Evolutionary conservation across 2,888 invertebrate species (phyloP).

Genomic region (Psococerastis gibbosa): DNA sequence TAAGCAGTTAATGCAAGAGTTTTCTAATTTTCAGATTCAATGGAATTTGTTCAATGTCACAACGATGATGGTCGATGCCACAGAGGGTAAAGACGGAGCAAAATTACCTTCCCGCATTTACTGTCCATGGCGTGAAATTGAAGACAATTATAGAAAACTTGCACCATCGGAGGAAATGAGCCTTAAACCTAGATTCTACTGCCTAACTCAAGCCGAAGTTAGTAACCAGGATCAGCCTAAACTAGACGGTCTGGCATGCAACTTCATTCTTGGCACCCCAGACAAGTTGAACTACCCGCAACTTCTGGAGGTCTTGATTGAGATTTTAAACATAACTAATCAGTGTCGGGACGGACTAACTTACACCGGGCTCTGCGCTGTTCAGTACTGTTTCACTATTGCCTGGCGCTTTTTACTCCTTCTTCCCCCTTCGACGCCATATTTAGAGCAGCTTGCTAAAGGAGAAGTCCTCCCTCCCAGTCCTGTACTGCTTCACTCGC

Average conservation of each 20-base stretch:
- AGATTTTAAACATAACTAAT: conserved; percentile 63
- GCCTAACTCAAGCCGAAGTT: conserved; percentile 58
- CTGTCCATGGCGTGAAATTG: conserved; percentile 54
- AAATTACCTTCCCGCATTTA: conserved; percentile 39
- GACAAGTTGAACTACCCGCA: conserved; percentile 79
- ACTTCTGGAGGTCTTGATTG: conserved; percentile 67
- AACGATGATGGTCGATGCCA: conserved; percentile 36
- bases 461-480: conserved; percentile 44
- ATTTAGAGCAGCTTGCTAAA: conserved; percentile 59
- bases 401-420: conserved; percentile 71
- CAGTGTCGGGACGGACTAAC: conserved; percentile 34
- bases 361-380: conserved; percentile 52
- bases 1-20: no score
- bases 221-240: conserved; percentile 57
- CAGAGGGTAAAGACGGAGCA: conserved; percentile 31
- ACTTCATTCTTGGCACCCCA: conserved; percentile 81
- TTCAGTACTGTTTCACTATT: conserved; percentile 79
- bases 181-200: conserved; percentile 83
- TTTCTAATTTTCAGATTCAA: conserved; percentile 34
- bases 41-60: conserved; percentile 59
- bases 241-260: conserved; percentile 80
- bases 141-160: conserved; percentile 48
- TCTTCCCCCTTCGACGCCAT: conserved; percentile 75
- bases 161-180: conserved; percentile 40
- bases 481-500: conserved; percentile 49